Conservation (phyloP, 2,888 invertebrate genomes). For the Leistus spinibarbis region DNA sequence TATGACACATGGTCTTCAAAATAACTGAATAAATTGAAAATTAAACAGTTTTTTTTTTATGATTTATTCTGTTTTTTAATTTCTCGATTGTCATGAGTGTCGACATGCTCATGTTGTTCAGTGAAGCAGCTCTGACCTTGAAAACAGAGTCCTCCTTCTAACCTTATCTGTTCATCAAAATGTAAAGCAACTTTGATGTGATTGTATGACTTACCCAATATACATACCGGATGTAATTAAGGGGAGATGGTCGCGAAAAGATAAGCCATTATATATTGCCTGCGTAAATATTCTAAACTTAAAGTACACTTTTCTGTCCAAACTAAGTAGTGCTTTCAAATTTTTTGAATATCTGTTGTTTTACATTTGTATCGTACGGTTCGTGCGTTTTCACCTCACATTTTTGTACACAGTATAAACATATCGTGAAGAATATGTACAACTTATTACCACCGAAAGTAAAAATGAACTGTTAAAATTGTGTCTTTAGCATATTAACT, state of each 20-base stretch:
- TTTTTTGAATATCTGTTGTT: not conserved
- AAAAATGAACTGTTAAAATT: too few species aligned
- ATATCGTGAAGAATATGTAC: not conserved
- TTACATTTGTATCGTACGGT: too few species aligned
- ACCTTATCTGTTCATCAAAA: conserved; percentile 32
- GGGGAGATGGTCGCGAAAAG: not conserved
- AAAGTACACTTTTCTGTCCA: too few species aligned
- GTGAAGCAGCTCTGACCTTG: conserved; percentile 14
- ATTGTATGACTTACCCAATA: conserved; percentile 17
- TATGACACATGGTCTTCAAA: not conserved
- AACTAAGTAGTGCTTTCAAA: too few species aligned
- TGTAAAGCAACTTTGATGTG: conserved; percentile 11
- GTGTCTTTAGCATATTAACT: too few species aligned
- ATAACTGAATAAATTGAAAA: not conserved
- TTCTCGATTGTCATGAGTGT: not conserved
- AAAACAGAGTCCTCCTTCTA: not conserved
- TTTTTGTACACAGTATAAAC: not conserved
- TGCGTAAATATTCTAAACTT: not conserved
- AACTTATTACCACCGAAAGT: too few species aligned
- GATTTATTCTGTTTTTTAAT: too few species aligned
- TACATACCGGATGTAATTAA: conserved; percentile 32
- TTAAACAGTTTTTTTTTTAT: not conserved
- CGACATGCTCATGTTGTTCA: not conserved
- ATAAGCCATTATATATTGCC: not conserved
- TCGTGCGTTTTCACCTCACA: not conserved